phyloP scores from a whole-genome alignment of 1,140 invertebrate genomes.

The Drosophila gunungcola region DNA sequence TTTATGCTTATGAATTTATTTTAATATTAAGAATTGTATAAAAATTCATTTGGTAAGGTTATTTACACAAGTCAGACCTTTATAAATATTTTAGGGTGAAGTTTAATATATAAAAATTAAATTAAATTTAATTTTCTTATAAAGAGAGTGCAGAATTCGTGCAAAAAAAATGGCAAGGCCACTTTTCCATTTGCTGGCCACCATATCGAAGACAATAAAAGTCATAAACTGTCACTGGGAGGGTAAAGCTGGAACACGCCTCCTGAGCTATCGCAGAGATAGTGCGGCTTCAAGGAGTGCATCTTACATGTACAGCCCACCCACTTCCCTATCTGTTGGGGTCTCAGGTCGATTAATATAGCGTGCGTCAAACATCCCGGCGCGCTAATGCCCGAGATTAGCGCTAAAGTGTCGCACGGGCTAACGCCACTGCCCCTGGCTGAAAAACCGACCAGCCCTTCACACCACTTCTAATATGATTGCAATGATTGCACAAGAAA shows the following conservation, averaged over 20 bases:
- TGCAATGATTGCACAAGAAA: constrained; percentile 28
- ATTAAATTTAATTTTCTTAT: no score
- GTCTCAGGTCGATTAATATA: constrained; percentile 32
- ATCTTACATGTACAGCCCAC: constrained; percentile 13
- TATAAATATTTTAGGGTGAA: no score
- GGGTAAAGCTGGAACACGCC: background rate
- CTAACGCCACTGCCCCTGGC: constrained; percentile 26
- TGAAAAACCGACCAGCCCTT: constrained; percentile 10
- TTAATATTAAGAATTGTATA: no score
- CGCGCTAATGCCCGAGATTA: constrained; percentile 29
- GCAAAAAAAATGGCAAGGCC: constrained; percentile 5
- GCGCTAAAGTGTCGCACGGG: constrained; percentile 34
- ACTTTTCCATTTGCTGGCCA: background rate
- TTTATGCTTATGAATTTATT: no score
- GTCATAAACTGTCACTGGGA: constrained; percentile 9
- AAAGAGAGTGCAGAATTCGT: background rate
- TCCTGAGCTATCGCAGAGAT: constrained; percentile 16
- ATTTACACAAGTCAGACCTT: no score
- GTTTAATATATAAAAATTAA: no score
- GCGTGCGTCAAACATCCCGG: constrained; percentile 32
- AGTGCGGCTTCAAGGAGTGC: constrained; percentile 15
- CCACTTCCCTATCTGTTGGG: constrained; percentile 24
- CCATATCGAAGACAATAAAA: constrained; percentile 16
- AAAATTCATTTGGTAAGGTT: no score
- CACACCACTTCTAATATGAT: background rate